A percentile compares a stretch with the other conserved stretches of the same genome.
phyloP scores from a whole-genome alignment of 37 sponge, comb jelly and placozoan genomes.

The Agelas oroides region DNA sequence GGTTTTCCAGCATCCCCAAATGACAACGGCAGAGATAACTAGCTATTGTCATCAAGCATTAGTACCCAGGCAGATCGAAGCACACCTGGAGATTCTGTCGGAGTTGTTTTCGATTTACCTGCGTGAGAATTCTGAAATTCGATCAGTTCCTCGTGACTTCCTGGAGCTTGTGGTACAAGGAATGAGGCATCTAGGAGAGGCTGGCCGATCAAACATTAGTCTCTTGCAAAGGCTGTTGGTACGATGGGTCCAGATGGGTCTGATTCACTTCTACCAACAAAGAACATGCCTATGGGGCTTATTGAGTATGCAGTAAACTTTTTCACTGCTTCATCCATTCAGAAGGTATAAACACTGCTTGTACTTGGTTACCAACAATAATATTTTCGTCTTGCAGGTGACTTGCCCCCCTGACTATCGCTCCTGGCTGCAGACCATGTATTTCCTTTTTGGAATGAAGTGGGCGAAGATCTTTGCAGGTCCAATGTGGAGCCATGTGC shows the following conservation, averaged over 20 bases:
- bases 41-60: no score
- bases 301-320: slow-evolving; percentile 45
- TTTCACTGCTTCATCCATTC: slow-evolving; percentile 13
- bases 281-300: slow-evolving; percentile 52
- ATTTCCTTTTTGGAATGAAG: slow-evolving; percentile 40
- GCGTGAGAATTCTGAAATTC: no score
- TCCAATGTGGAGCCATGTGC: slow-evolving; percentile 18
- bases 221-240: slow-evolving; percentile 18
- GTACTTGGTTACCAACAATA: no score
- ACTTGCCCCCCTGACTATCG: slow-evolving; percentile 29
- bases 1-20: no score
- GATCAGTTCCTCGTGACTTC: slow-evolving; percentile 19
- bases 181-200: not conserved
- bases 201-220: slow-evolving; percentile 23
- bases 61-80: no score
- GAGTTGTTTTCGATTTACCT: not conserved
- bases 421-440: slow-evolving; percentile 28
- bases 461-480: slow-evolving; percentile 41
- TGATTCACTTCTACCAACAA: slow-evolving; percentile 12
- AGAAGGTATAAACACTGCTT: slow-evolving; percentile 12
- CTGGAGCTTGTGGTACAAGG: slow-evolving; percentile 5
- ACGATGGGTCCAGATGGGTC: slow-evolving; percentile 36
- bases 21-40: no score
- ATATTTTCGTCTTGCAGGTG: not conserved
- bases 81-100: slow-evolving; percentile 3